phyloP scores from a whole-genome alignment of 2,888 invertebrate species.

The Dasysyrphus albostriatus region DNA sequence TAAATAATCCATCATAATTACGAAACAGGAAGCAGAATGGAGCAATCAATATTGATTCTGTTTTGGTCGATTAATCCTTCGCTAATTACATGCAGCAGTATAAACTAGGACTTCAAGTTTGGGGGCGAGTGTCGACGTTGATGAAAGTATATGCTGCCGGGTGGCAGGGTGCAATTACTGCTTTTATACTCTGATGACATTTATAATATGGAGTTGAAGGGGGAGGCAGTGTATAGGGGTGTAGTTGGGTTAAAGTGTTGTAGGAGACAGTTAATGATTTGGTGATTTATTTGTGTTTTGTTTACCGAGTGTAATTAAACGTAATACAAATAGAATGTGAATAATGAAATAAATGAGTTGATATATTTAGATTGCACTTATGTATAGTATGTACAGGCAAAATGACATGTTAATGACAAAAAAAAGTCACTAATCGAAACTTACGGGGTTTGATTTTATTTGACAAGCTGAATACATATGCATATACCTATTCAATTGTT shows the following conservation, averaged over 20 bases:
- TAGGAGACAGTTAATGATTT: slow-evolving; percentile 70
- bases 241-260: background rate
- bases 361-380: slow-evolving; percentile 36
- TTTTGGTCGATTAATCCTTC: slow-evolving; percentile 76
- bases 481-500: background rate
- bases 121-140: background rate
- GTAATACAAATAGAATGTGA: slow-evolving; percentile 61
- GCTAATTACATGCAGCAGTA: slow-evolving; percentile 74
- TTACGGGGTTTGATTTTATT: slow-evolving; percentile 2
- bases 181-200: slow-evolving; percentile 31
- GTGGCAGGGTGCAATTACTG: slow-evolving; percentile 37
- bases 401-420: slow-evolving; percentile 2
- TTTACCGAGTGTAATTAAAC: slow-evolving; percentile 72
- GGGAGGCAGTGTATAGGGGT: background rate
- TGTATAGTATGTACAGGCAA: background rate
- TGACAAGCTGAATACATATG: slow-evolving; percentile 4
- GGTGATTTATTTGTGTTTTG: slow-evolving; percentile 73
- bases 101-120: slow-evolving; percentile 54
- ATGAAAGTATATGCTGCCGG: background rate
- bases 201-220: background rate
- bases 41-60: slow-evolving; percentile 75
- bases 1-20: slow-evolving; percentile 75
- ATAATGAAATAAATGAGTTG: slow-evolving; percentile 42
- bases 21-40: slow-evolving; percentile 71
- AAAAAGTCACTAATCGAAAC: slow-evolving; percentile 16